Conservation (phyloP, 2,797 vertebrate genomes). For the Trichosurus vulpecula region DNA sequence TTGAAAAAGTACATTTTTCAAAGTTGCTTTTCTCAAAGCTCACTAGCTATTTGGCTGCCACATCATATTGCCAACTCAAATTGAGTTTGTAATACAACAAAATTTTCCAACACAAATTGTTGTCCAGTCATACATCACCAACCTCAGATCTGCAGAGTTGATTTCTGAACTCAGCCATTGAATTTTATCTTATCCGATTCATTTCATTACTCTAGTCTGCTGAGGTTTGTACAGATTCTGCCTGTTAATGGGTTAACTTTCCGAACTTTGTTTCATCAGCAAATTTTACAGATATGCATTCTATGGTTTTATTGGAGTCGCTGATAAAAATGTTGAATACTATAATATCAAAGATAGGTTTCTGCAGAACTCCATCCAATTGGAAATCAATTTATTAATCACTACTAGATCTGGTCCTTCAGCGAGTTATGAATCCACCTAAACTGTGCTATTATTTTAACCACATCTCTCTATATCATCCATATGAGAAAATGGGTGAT, state of each 20-base stretch:
- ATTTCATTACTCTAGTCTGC: background rate
- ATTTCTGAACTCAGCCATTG: background rate
- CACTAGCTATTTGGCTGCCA: background rate
- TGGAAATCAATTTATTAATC: background rate
- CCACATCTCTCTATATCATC: background rate
- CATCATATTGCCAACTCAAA: background rate
- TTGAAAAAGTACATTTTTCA: background rate
- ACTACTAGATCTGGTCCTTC: background rate
- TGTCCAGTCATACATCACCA: background rate
- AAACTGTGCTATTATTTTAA: background rate
- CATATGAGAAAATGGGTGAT: background rate
- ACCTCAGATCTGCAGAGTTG: background rate
- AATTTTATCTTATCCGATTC: background rate
- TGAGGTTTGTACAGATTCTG: background rate
- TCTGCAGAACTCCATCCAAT: background rate
- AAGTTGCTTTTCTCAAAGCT: background rate
- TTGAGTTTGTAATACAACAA: background rate
- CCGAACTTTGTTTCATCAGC: background rate
- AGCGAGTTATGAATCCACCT: background rate
- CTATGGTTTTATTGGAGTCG: background rate
- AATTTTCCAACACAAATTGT: background rate
- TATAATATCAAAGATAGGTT: background rate
- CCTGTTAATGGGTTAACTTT: background rate
- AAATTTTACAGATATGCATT: background rate
- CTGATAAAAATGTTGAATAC: background rate